Evolutionary conservation across 2,888 invertebrate species (phyloP).

Genomic region (Lochmaea crataegi): DNA sequence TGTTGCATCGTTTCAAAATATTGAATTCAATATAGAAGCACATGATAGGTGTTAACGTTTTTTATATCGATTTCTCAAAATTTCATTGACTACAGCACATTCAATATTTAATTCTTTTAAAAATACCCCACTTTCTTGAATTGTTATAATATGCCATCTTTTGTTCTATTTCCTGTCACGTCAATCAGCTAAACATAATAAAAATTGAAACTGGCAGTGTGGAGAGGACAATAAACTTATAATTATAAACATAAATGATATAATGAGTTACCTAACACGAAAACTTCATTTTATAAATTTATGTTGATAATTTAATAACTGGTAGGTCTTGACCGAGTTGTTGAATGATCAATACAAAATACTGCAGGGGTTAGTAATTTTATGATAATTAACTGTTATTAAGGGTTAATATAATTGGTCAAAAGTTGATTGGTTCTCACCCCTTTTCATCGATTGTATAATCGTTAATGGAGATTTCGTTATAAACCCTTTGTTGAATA

Average conservation of each 20-base stretch:
- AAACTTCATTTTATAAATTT: background rate
- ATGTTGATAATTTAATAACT: slow-evolving; percentile 15
- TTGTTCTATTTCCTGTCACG: slow-evolving; percentile 5
- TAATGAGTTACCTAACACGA: too few relatives aligned
- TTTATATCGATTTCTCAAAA: too few relatives aligned
- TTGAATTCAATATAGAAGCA: too few relatives aligned
- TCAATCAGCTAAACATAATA: background rate
- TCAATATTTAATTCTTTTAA: too few relatives aligned
- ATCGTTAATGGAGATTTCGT: background rate
- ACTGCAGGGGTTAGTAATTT: slow-evolving; percentile 31
- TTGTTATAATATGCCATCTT: background rate
- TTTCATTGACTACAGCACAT: too few relatives aligned
- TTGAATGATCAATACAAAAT: slow-evolving; percentile 17
- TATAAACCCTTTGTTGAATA: background rate
- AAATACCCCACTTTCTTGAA: background rate
- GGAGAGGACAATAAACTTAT: too few relatives aligned
- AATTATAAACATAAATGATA: too few relatives aligned
- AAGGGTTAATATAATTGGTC: slow-evolving; percentile 29
- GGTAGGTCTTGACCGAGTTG: background rate
- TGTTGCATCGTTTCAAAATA: too few relatives aligned
- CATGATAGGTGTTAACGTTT: too few relatives aligned
- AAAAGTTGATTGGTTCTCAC: slow-evolving; percentile 32
- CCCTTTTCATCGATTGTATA: slow-evolving; percentile 2
- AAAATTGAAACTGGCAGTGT: background rate
- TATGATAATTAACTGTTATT: slow-evolving; percentile 37